phyloP scores from a whole-genome alignment of 1,140 invertebrate genomes.

The Arion vulgaris region DNA sequence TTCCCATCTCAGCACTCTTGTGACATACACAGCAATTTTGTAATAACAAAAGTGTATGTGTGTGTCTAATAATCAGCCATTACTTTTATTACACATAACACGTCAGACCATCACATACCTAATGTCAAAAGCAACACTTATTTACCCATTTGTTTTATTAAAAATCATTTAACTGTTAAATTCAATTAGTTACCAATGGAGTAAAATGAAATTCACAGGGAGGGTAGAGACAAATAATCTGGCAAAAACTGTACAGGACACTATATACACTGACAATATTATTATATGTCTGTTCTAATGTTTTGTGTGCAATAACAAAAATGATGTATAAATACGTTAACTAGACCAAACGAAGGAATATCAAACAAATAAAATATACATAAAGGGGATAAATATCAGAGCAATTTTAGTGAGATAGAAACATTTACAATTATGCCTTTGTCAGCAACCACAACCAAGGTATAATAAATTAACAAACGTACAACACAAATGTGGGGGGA shows the following conservation, averaged over 20 bases:
- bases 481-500: no score
- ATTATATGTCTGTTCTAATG: no score
- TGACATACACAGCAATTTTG: no score
- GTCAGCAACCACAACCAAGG: no score
- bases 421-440: no score
- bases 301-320: not conserved
- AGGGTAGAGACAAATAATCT: not conserved
- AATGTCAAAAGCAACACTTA: slow-evolving; percentile 22
- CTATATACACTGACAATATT: not conserved
- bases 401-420: no score
- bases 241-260: slow-evolving; percentile 23
- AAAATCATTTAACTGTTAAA: slow-evolving; percentile 26
- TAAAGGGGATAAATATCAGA: no score
- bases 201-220: slow-evolving; percentile 16
- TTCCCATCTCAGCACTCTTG: no score
- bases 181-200: slow-evolving; percentile 17
- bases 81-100: slow-evolving; percentile 35
- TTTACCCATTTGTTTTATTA: slow-evolving; percentile 1
- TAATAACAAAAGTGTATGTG: no score
- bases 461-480: no score
- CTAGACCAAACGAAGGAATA: not conserved
- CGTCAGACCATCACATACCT: not conserved
- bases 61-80: not conserved
- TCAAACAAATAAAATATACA: no score
- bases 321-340: not conserved